Conservation (phyloP, 2,888 invertebrate genomes). For the Malthinus flaveolus region DNA sequence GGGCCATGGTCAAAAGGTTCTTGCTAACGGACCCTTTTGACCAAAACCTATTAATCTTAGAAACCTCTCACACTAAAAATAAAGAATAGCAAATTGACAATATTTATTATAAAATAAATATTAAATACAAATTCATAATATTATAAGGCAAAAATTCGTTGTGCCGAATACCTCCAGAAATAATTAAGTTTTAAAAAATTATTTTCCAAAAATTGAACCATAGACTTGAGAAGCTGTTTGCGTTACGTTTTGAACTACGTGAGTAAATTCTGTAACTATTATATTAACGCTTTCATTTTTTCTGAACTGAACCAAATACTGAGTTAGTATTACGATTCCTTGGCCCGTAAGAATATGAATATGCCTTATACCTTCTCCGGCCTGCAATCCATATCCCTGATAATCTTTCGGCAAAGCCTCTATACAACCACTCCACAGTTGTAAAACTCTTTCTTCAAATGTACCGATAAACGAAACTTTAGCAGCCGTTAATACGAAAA, state of each 20-base stretch:
- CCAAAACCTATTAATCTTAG: no score
- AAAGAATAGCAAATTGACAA: no score
- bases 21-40: no score
- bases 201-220: conserved; percentile 22
- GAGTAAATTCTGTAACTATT: conserved; percentile 15
- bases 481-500: conserved; percentile 41
- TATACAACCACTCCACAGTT: conserved; percentile 32
- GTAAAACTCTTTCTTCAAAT: conserved; percentile 35
- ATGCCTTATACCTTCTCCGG: conserved; percentile 30
- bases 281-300: conserved; percentile 21
- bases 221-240: conserved; percentile 20
- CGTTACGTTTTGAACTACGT: conserved; percentile 23
- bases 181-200: neutral
- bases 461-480: conserved; percentile 33
- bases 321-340: conserved; percentile 25
- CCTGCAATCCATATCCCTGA: conserved; percentile 29
- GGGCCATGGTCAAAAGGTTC: no score
- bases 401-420: conserved; percentile 34
- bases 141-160: neutral
- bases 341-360: conserved; percentile 36
- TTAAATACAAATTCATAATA: no score
- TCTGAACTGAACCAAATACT: conserved; percentile 20
- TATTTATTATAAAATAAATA: no score
- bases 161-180: neutral
- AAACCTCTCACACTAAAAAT: no score